These are phyloP conservation scores for Montipora capitata DNA, from an alignment of 92 coral and sea anemone species.

Conservation along the genomic window DNA sequence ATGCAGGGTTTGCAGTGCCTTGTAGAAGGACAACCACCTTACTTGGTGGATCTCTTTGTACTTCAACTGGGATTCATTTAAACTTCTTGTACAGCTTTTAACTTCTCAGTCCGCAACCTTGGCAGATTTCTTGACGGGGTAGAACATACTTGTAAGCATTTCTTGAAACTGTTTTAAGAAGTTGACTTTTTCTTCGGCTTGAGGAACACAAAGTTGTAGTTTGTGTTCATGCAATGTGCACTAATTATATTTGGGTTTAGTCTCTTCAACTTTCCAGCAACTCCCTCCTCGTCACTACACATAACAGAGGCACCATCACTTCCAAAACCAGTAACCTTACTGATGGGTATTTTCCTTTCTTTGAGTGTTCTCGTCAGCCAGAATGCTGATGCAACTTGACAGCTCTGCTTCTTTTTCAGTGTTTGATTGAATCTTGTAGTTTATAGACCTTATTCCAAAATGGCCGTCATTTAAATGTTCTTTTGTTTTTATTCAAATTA, in stretches of 20 bases:
- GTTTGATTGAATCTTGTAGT: conserved; percentile 40
- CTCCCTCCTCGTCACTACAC: conserved; percentile 54
- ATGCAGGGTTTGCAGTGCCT: conserved; percentile 26
- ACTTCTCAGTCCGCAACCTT: conserved; percentile 35
- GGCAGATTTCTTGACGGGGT: conserved; percentile 16
- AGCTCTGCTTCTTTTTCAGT: conserved; percentile 29
- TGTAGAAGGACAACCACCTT: conserved; percentile 46
- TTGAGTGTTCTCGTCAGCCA: conserved; percentile 45
- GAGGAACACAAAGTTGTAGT: conserved; percentile 54
- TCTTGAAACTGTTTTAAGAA: conserved; percentile 39
- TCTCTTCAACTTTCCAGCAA: conserved; percentile 51
- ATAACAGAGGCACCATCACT: conserved; percentile 59
- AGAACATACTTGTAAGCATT: conserved; percentile 29
- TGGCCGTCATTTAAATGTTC: too few species aligned
- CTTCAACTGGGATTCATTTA: neutral
- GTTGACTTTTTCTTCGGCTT: conserved; percentile 53
- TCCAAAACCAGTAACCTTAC: conserved; percentile 56
- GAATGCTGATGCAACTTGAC: conserved; percentile 55
- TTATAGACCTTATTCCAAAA: too few species aligned
- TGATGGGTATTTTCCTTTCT: conserved; percentile 37
- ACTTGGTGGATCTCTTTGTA: neutral
- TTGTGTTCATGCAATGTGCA: conserved; percentile 50
- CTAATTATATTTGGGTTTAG: conserved; percentile 36
- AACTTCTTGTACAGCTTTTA: conserved; percentile 31
- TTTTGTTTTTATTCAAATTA: too few species aligned